Conservation (phyloP, 2,888 invertebrate genomes). For the Tachina fera region DNA sequence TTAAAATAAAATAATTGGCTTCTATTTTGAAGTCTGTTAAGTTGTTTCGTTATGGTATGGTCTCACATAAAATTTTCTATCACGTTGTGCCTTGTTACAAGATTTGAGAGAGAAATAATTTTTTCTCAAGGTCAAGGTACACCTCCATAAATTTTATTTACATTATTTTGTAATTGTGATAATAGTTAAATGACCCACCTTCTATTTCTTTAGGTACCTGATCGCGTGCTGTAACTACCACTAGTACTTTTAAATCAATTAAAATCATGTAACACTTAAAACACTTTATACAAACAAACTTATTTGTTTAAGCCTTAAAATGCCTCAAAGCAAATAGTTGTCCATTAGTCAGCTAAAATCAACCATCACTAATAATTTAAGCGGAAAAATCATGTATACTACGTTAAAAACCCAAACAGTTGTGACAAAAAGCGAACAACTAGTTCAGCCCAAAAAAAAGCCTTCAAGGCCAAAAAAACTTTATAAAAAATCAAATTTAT, state of each 20-base stretch:
- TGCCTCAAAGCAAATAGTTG: neutral
- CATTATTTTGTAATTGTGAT: no score
- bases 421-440: neutral
- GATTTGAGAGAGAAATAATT: no score
- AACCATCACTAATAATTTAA: neutral
- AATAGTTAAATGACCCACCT: neutral
- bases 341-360: neutral
- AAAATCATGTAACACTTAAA: conserved; percentile 47
- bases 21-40: no score
- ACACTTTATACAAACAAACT: conserved; percentile 9
- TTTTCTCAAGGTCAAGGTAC: no score
- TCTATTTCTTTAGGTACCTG: neutral
- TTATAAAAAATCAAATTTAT: neutral
- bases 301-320: conserved; percentile 31
- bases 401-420: conserved; percentile 14
- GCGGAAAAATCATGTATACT: conserved; percentile 20
- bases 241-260: conserved; percentile 24
- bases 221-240: conserved; percentile 34
- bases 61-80: no score
- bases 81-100: no score
- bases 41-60: no score
- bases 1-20: no score
- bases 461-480: neutral
- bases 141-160: no score
- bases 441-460: no score